Conservation (phyloP, 2,797 vertebrate species). For the Poeciliopsis presidionis region DNA sequence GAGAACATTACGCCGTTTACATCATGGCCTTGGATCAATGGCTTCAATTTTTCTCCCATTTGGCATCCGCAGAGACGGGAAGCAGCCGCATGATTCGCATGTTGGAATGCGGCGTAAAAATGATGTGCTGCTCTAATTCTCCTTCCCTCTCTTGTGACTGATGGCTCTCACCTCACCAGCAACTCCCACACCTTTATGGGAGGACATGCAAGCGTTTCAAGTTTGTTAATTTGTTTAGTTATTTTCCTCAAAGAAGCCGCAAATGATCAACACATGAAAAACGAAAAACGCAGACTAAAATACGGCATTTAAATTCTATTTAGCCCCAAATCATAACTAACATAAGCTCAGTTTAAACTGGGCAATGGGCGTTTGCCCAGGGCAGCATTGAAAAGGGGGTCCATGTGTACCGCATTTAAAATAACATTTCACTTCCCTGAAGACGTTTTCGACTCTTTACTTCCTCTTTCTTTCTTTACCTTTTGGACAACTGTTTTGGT, state of each 20-base stretch:
- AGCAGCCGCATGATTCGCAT: constrained; percentile 4
- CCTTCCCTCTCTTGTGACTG: constrained; percentile 24
- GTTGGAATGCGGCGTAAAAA: constrained; percentile 34
- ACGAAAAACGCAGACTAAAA: too few relatives aligned
- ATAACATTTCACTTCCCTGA: background rate
- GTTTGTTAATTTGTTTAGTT: background rate
- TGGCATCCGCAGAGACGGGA: constrained; percentile 32
- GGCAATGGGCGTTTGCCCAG: background rate
- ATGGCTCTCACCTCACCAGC: constrained; percentile 7
- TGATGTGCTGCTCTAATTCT: constrained; percentile 65
- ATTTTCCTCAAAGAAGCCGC: background rate
- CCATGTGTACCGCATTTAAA: background rate
- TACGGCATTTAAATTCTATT: background rate
- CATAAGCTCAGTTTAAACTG: background rate
- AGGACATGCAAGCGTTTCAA: background rate
- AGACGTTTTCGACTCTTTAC: background rate
- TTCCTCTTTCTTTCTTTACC: background rate
- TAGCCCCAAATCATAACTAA: background rate
- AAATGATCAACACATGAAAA: background rate
- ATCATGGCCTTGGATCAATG: constrained; percentile 68
- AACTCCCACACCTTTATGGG: background rate
- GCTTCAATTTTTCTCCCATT: constrained; percentile 67
- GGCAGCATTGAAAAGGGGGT: background rate
- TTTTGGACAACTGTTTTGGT: background rate
- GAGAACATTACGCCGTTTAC: constrained; percentile 73